Base-by-base conservation (phyloP, 2,113 vertebrate genomes). In the Scomber colias region DNA sequence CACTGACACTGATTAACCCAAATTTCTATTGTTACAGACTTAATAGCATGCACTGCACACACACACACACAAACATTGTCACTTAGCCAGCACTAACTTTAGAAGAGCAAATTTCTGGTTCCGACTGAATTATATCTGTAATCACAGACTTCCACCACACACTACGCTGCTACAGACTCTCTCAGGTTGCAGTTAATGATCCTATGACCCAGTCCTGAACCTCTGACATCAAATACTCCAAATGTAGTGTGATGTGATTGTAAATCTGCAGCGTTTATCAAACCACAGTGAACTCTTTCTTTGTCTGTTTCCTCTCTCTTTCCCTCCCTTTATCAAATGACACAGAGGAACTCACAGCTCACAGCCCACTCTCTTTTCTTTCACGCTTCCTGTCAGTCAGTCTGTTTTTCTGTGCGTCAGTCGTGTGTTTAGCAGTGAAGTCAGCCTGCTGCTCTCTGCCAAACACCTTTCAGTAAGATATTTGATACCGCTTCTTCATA, bases 401-500 rank as follows among this genome's bases (percentile, higher is more conserved):
- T 75, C 59, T 72, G 48, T 76, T 74, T 85, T 63, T 80, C 78
- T 71, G 59, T 53, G 60, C 9, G 21, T 85, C 70, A 83, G 79
- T 57, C 66, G 48, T 70, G 53, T 87, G 75, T 81, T 82, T 64
- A 56, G 64, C 63, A 66, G 75, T 80, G 81, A 90, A 88, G 77
- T 89, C 80, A 76, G 82, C n/a, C 82, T 35, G 60, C 70, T 46
- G 16, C 63, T 54, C 69, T 76, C 74, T 81, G 79, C 88, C 92
- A 88, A 91, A 86, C 59, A 73, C 77, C 63, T 82, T 77, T 84
- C 83, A 78, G 71, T 63, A 17, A 80, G 83, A 87, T 64, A 93
- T 84, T 48, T 75, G 83, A 92, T 87, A 87, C 61, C 0, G 56
- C 66, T 59, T 62, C 80, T 85, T 79, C 62, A 46, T 49, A 68